Conservation (phyloP, 1,140 invertebrate genomes). For the Tachypleus tridentatus region DNA sequence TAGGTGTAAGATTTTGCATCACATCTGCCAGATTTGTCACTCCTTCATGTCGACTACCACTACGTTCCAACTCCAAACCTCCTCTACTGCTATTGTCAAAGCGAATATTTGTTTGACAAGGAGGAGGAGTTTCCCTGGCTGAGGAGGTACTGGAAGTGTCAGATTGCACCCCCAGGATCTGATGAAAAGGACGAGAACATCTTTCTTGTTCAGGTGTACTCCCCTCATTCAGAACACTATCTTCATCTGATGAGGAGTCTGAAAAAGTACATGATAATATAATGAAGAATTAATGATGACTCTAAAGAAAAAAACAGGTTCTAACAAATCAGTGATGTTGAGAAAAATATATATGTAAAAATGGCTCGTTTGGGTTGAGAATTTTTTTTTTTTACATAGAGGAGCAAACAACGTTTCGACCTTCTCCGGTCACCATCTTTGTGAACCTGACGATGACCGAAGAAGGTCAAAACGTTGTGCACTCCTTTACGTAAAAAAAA, state of each 20-base stretch:
- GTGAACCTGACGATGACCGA: too few relatives aligned
- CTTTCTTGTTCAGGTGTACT: constrained; percentile 46
- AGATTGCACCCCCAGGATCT: constrained; percentile 11
- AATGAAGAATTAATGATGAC: too few relatives aligned
- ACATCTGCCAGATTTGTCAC: constrained; percentile 36
- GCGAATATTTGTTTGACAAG: not conserved
- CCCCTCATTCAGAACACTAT: constrained; percentile 55
- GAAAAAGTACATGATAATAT: too few relatives aligned
- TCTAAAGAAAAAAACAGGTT: too few relatives aligned
- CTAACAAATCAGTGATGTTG: too few relatives aligned
- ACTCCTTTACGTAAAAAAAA: too few relatives aligned
- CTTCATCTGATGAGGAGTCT: constrained; percentile 67
- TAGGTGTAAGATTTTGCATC: constrained; percentile 48
- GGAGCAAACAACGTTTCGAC: too few relatives aligned
- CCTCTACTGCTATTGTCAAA: constrained; percentile 2
- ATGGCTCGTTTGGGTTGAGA: too few relatives aligned
- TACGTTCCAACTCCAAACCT: constrained; percentile 4
- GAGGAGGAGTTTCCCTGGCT: constrained; percentile 56
- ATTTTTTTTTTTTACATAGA: too few relatives aligned
- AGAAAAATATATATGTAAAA: too few relatives aligned
- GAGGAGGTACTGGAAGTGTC: constrained; percentile 3
- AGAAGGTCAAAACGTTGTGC: too few relatives aligned
- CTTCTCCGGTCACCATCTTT: too few relatives aligned
- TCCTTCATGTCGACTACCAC: constrained; percentile 15
- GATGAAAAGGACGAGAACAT: constrained; percentile 25